Evolutionary conservation across 2,797 vertebrate genomes (phyloP).

Genomic region (Cynodonichthys magdalenae): DNA sequence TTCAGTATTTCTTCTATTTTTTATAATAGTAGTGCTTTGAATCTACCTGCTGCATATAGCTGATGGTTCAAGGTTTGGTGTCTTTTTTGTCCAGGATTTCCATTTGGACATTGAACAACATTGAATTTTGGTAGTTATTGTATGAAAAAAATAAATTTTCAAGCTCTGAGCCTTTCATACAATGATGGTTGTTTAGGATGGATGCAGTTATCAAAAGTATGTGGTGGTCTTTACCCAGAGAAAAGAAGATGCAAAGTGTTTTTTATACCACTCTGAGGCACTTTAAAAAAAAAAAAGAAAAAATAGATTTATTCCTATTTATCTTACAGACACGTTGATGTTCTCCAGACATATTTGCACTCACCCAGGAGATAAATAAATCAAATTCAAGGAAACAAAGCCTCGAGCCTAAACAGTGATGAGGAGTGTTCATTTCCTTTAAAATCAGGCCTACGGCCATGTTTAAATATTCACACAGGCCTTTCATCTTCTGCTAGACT

Average conservation of each 20-base stretch:
- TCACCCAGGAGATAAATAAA: background rate
- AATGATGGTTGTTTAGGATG: too few relatives aligned
- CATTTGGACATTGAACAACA: too few relatives aligned
- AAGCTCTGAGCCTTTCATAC: too few relatives aligned
- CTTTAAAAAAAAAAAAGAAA: background rate
- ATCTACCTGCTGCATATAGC: too few relatives aligned
- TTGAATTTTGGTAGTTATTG: too few relatives aligned
- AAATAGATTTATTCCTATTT: background rate
- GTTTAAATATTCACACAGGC: background rate
- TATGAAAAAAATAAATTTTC: too few relatives aligned
- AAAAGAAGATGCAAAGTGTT: conserved; percentile 3
- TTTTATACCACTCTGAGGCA: conserved; percentile 5
- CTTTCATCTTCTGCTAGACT: background rate
- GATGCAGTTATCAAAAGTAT: too few relatives aligned
- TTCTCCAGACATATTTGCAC: background rate
- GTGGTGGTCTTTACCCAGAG: background rate
- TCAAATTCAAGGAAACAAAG: background rate
- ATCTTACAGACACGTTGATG: conserved; percentile 3
- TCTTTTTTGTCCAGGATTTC: too few relatives aligned
- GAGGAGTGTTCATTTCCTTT: background rate
- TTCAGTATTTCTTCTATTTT: too few relatives aligned
- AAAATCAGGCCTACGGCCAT: background rate
- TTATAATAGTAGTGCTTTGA: too few relatives aligned
- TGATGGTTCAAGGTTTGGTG: too few relatives aligned
- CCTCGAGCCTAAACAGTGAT: background rate